Conservation (phyloP, 2,113 vertebrate genomes). For the Oenanthe melanoleuca region DNA sequence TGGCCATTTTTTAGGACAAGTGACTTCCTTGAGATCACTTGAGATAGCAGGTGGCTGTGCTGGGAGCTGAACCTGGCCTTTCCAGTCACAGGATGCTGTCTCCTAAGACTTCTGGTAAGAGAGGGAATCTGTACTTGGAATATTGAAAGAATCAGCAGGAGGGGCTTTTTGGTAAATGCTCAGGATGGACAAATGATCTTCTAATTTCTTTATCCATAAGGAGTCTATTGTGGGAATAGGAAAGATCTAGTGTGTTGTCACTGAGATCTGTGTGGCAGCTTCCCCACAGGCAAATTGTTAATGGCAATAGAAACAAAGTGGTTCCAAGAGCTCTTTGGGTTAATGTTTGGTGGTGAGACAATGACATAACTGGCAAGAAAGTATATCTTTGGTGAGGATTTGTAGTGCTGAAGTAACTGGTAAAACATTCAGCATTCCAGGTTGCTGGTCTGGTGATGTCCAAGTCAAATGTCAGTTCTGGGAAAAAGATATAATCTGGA, state of each 20-base stretch:
- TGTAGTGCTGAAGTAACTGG: background rate
- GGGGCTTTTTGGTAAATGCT: background rate
- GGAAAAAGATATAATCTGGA: background rate
- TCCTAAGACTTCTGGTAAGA: background rate
- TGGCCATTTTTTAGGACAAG: background rate
- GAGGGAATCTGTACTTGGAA: background rate
- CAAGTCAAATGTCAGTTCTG: background rate
- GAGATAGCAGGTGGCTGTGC: background rate
- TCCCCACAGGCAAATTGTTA: background rate
- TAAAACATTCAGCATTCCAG: background rate
- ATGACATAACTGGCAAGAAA: background rate
- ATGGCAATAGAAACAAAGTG: background rate
- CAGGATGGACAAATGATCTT: background rate
- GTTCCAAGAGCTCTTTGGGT: background rate
- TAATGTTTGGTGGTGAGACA: background rate
- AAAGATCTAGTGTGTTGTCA: background rate
- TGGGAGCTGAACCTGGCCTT: background rate
- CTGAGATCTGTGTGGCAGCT: background rate
- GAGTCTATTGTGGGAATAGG: background rate
- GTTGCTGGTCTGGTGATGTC: background rate
- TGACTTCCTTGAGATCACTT: background rate
- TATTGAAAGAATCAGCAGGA: background rate
- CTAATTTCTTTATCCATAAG: background rate
- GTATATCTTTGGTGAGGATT: background rate
- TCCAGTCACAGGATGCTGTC: background rate